Base-by-base conservation (phyloP, 2,888 invertebrate genomes). In the Zhuqinia jingwanae region DNA sequence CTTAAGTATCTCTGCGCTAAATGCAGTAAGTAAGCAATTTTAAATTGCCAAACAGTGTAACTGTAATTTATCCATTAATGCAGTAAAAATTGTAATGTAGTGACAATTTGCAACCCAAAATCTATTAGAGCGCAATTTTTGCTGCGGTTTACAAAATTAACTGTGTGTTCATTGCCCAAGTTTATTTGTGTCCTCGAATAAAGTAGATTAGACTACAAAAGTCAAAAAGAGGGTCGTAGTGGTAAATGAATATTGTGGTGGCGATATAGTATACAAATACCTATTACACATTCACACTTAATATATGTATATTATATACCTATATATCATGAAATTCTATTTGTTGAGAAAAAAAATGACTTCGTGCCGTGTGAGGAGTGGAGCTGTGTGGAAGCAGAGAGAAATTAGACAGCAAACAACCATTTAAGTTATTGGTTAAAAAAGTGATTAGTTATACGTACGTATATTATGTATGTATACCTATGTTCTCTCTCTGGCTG, bases 101-200 rank as follows among this genome's bases (percentile, higher is more conserved):
- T 60, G 77, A 78, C 45, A 78, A 78, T 45, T 78, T 78, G 63
- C 20, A 78, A 20, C 17, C 58, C 27, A 56, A 76, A 76, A 76
- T 76, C 77, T 78, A 78, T 78, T 60, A 78, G 60, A 47, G 60
- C 45, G 47, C 77, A 78, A 60, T 58, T 78, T 78, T 58, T 60
- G 45, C 47, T 78, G 77, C 36, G 77, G 77, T 78, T 60, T 60
- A 8, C 47, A 63, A 30, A 75, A 75, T 75, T 75, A 75, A 75
- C 75, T 53, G 30, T 56, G 75, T 75, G 56, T 56, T 75, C 75
- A 75, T 56, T 65, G 20, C 36, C 8, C 36, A 65, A 42, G 36
- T 60, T 60, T 25, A 25, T 25, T 36, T 60, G 20, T 73, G 73
- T 73, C 73, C 50, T 73, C 58, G 20, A n/a, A n/a, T n/a, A n/a